These are phyloP conservation scores for Coracias cyanogaster DNA, from an alignment of 2,797 vertebrate genomes.

Conservation along the genomic window DNA sequence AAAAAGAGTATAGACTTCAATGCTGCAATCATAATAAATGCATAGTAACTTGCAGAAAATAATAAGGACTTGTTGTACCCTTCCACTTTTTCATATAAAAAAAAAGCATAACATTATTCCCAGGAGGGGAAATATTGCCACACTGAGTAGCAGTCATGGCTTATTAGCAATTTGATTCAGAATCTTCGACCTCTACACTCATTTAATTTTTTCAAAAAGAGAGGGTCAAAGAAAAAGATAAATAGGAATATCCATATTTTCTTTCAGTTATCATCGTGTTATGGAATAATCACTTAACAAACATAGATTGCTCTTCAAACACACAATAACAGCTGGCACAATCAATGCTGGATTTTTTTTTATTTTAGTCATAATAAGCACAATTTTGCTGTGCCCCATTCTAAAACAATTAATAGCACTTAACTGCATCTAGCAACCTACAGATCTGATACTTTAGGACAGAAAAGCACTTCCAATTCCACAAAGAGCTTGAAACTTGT, in stretches of 20 bases:
- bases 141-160: not conserved
- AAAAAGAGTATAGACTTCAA: slow-evolving; percentile 72
- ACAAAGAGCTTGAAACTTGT: not conserved
- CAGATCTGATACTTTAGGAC: not conserved
- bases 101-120: not conserved
- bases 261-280: not conserved
- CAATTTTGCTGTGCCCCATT: not conserved
- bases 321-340: not conserved
- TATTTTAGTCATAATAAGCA: not conserved
- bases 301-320: not conserved
- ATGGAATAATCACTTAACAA: slow-evolving; percentile 24
- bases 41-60: slow-evolving; percentile 63
- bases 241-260: not conserved
- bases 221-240: not conserved
- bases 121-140: not conserved
- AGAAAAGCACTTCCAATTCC: not conserved
- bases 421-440: not conserved
- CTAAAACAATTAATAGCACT: not conserved
- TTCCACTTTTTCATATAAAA: not conserved
- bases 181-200: not conserved
- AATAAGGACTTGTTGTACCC: not conserved
- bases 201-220: not conserved
- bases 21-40: slow-evolving; percentile 70
- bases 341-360: not conserved
- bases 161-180: not conserved